Base-by-base conservation (phyloP, 2,113 vertebrate genomes). In the Apeltes quadracus region DNA sequence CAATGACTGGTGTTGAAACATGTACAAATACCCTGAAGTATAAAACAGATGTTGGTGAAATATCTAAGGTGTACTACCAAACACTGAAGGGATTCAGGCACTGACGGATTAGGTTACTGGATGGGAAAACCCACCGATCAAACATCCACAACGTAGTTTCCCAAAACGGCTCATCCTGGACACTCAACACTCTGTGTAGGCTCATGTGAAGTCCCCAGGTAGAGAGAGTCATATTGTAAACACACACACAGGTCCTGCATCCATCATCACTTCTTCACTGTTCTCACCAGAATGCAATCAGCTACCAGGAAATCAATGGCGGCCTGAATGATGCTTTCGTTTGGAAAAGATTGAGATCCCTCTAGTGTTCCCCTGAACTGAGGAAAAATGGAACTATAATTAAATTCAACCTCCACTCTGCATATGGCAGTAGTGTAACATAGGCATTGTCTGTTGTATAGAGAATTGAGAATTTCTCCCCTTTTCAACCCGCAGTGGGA, bases 151-250 rank as follows among this genome's bases (percentile, higher is more conserved):
- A 32, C 9, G 13, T 50, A 23, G 27, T 20, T 48, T 25, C 20
- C 53, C 29, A 50, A 7, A 10, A n/a, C 58, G 68, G 57, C 64
- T 75, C 22, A 61, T 61, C 41, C 72, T 22, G 8, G 34, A 51
- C 44, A 50, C 72, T 68, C 51, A 25, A 39, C 87, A 64, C 66
- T 41, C 62, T 63, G 36, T 63, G 76, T 58, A 62, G 58, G 41
- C 73, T 75, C 71, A n/a, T 76, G 67, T 88, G 79, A 82, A 72
- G 67, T 76, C 75, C 65, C 13, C 43, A 5, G 1, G 23, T 32
- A 62, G 63, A 59, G 56, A 58, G 20, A 62, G 62, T 36, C 27
- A 3, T 10, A 34, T 53, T 50, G 51, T 39, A 51, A 23, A 29
- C 16, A 43, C 36, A 72, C 48, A 72, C n/a, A 53, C 53, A 69